phyloP scores from a whole-genome alignment of 2,797 vertebrate species.

The Pipistrellus nathusii region DNA sequence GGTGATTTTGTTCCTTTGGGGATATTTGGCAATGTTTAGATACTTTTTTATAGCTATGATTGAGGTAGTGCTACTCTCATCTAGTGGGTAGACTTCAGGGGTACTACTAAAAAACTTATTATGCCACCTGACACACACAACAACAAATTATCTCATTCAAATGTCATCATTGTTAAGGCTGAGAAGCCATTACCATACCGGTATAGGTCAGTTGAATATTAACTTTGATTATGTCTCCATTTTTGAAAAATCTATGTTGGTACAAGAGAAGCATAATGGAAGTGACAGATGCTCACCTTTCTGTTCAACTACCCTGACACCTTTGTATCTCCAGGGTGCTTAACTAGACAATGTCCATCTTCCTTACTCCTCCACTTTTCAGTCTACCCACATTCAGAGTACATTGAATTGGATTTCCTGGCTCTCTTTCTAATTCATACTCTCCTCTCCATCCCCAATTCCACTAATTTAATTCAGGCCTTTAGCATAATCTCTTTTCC shows the following conservation, averaged over 20 bases:
- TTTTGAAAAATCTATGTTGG: neutral
- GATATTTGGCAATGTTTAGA: neutral
- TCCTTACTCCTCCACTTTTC: neutral
- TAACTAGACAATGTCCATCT: neutral
- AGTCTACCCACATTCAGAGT: neutral
- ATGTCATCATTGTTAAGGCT: neutral
- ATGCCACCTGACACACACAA: neutral
- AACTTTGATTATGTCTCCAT: neutral
- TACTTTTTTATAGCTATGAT: neutral
- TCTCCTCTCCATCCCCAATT: neutral
- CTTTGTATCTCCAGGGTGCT: neutral
- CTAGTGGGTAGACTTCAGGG: neutral
- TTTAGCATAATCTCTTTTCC: neutral
- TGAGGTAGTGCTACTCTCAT: neutral
- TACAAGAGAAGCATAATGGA: neutral
- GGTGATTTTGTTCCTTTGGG: neutral
- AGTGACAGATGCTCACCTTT: neutral
- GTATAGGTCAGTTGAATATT: neutral
- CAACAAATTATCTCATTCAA: neutral
- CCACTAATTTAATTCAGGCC: neutral
- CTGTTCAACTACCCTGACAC: neutral
- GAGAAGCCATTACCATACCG: neutral
- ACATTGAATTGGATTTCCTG: conserved; percentile 6
- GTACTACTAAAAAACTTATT: neutral
- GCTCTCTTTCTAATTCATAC: neutral